phyloP scores from a whole-genome alignment of 1,140 invertebrate genomes.

The Aphis craccivora region DNA sequence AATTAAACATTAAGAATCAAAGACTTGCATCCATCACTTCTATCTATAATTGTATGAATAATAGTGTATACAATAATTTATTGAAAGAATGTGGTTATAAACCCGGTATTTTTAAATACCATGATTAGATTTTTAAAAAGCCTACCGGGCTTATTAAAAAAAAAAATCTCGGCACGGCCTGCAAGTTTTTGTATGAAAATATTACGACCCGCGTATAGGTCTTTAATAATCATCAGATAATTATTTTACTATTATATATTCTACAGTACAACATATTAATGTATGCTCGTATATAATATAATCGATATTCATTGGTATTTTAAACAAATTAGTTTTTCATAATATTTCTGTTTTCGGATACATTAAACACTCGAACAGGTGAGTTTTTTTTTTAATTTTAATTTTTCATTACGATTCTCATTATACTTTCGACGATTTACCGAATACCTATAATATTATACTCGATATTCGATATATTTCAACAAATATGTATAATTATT shows the following conservation, averaged over 20 bases:
- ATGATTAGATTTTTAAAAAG: background rate
- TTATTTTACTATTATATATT: background rate
- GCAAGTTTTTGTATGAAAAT: background rate
- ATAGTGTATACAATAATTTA: background rate
- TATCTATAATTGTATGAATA: background rate
- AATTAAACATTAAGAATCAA: background rate
- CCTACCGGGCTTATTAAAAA: conserved; percentile 10
- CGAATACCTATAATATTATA: too few species aligned
- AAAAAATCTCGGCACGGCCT: background rate
- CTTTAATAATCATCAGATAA: background rate
- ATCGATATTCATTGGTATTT: too few species aligned
- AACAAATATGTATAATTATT: too few species aligned
- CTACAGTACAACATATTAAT: too few species aligned
- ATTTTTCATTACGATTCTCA: too few species aligned
- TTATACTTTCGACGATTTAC: too few species aligned
- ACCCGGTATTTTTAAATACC: background rate
- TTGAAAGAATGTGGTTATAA: conserved; percentile 13
- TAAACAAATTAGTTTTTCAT: too few species aligned
- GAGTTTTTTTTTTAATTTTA: too few species aligned
- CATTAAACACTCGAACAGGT: too few species aligned
- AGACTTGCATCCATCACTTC: background rate
- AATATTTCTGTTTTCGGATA: too few species aligned
- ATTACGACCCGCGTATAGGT: background rate
- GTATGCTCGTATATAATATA: too few species aligned
- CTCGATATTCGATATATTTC: too few species aligned